Evolutionary conservation across 2,888 invertebrate species (phyloP).

Genomic region (Meteorus colon): DNA sequence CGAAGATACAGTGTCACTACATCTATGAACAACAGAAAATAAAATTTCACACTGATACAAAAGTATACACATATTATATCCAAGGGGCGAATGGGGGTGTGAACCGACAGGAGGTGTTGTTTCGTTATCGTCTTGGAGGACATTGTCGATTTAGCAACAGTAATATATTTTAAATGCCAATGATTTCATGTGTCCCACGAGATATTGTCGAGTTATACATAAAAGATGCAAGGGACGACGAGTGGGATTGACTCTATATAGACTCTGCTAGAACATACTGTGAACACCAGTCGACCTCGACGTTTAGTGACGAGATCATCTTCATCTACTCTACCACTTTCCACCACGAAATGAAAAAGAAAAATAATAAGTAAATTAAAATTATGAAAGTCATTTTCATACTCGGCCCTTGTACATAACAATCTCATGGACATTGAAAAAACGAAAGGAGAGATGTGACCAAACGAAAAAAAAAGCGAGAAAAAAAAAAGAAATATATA

Average conservation of each 20-base stretch:
- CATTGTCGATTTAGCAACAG: constrained; percentile 51
- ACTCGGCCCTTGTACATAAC: neutral
- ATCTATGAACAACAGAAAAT: neutral
- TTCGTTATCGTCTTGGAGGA: constrained; percentile 30
- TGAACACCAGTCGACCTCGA: constrained; percentile 20
- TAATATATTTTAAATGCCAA: constrained; percentile 70
- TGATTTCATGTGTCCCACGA: constrained; percentile 70
- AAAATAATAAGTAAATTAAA: neutral
- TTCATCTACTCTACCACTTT: neutral
- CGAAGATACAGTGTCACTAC: neutral
- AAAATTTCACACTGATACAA: no score
- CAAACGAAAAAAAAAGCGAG: neutral
- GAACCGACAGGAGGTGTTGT: constrained; percentile 32
- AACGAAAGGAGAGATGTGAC: neutral
- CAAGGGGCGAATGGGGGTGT: constrained; percentile 38
- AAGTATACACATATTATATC: constrained; percentile 49
- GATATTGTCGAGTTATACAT: constrained; percentile 30
- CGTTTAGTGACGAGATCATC: constrained; percentile 20
- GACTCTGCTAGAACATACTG: constrained; percentile 5
- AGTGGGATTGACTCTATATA: constrained; percentile 61
- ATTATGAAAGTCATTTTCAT: neutral
- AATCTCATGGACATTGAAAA: neutral
- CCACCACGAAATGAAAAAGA: neutral
- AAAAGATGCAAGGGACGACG: constrained; percentile 20
- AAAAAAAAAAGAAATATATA: neutral